Evolutionary conservation across 1,140 invertebrate species (phyloP).

Genomic region (Apocrypta bakeri): DNA sequence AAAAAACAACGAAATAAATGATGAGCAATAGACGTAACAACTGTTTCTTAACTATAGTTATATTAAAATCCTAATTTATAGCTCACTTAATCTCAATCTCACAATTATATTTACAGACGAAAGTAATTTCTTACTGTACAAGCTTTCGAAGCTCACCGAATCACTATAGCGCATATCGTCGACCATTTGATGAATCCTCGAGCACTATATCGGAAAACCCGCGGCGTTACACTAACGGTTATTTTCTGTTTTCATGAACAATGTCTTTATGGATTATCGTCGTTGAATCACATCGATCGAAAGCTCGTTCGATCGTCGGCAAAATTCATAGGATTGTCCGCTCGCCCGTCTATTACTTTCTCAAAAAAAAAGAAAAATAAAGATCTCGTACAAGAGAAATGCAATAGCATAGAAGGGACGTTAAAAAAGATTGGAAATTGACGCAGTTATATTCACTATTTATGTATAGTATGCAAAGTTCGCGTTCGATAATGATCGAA

Average conservation of each 20-base stretch:
- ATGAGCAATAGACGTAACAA: conserved; percentile 18
- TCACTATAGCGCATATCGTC: background rate
- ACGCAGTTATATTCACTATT: background rate
- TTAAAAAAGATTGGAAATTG: background rate
- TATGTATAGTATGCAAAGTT: background rate
- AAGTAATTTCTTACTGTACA: conserved; percentile 39
- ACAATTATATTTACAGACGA: conserved; percentile 42
- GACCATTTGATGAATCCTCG: conserved; percentile 6
- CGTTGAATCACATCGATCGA: background rate
- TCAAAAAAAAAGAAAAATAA: background rate
- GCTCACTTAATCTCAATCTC: conserved; percentile 28
- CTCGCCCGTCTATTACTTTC: background rate
- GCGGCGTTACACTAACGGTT: conserved; percentile 14
- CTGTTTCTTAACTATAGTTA: background rate
- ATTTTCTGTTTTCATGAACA: background rate
- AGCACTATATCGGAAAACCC: background rate
- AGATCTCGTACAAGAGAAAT: background rate
- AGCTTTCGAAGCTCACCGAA: conserved; percentile 29
- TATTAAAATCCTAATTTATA: conserved; percentile 42
- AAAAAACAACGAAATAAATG: conserved; percentile 12
- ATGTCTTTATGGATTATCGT: background rate
- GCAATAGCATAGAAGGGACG: background rate
- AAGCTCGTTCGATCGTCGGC: background rate
- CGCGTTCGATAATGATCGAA: background rate
- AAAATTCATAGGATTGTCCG: background rate